Base-by-base conservation (phyloP, 2,797 vertebrate genomes). In the Okamejei kenojei region DNA sequence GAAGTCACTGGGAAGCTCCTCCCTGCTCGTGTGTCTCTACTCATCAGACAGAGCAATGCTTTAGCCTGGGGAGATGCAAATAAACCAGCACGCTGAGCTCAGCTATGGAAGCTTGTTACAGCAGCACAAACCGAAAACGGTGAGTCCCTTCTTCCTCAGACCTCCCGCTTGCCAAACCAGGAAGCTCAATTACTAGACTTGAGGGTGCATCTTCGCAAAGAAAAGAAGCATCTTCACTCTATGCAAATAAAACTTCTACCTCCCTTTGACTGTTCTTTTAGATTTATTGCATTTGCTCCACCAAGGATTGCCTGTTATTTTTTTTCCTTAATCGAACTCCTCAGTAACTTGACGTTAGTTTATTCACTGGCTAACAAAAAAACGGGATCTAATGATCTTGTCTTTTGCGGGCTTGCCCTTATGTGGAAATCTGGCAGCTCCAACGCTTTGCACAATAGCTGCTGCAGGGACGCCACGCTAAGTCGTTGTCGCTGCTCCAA, bases 71-170 rank as follows among this genome's bases (percentile, higher is more conserved):
- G 63, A 68, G 90, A 92, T 13, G 45, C 68, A 54, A 73, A 38
- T 74, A 74, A 29, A 92, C 23, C 90, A 76, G 71, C 68, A 54
- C 29, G 88, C 88, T 63, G 90, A 74, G 38, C 10, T 91, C 68
- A 74, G 71, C 90, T 38, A 74, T 76, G 90, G 35, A 29, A 92
- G 32, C 32, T 45, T 15, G 32, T 73, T 38, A 65, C 32, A 73
- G 45, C 90, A 92, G 26, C 90, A n/a, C 38, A 29, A 54, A 74
- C 90, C 71, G 71, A 92, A 76, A 29, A 73, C 38, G 90, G 90
- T 92, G 90, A 92, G 90, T 92, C 90, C 71, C 71, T 92, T 76
- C 65, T 92, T 54, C 65, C 90, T 73, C 19, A 92, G 90, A n/a
- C 90, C 90, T 91, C 71, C 32, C 68, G 35, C 90, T 91, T 71